Percentiles rank a stretch among this genome's conserved stretches.
Evolutionary conservation across 2,888 invertebrate genomes (phyloP).

Genomic region (Caprella mutica): DNA sequence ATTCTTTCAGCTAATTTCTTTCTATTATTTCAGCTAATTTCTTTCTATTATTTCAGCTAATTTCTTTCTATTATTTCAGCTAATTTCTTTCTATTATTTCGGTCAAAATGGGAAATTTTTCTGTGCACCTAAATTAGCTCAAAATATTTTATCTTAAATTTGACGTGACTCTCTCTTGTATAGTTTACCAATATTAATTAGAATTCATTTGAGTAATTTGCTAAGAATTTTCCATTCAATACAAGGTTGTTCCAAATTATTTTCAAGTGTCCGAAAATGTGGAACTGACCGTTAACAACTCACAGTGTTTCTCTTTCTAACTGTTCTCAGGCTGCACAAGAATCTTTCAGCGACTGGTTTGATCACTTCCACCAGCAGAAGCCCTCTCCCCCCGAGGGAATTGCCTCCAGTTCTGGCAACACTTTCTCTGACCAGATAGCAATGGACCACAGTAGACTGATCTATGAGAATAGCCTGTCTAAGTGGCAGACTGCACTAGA

Average conservation of each 20-base stretch:
- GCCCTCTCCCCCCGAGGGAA: constrained; percentile 46
- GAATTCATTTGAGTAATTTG: background rate
- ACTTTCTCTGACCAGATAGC: constrained; percentile 75
- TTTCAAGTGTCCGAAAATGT: no score
- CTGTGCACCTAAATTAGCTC: background rate
- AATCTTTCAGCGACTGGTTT: constrained; percentile 82
- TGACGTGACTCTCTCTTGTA: no score
- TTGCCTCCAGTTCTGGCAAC: constrained; percentile 30
- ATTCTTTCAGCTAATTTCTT: no score
- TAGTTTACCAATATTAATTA: background rate
- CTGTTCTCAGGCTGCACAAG: constrained; percentile 56
- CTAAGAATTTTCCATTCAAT: no score
- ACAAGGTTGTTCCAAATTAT: no score
- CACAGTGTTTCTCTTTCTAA: no score
- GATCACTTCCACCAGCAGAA: constrained; percentile 65
- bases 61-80: no score
- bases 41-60: no score
- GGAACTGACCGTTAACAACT: no score
- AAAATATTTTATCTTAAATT: background rate
- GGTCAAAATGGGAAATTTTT: background rate
- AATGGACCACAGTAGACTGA: constrained; percentile 68
- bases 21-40: no score
- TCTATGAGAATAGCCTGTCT: constrained; percentile 64
- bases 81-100: no score
- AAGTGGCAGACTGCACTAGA: constrained; percentile 51